Evolutionary conservation across 2,113 vertebrate species (phyloP).

Genomic region (Stegostoma tigrinum): DNA sequence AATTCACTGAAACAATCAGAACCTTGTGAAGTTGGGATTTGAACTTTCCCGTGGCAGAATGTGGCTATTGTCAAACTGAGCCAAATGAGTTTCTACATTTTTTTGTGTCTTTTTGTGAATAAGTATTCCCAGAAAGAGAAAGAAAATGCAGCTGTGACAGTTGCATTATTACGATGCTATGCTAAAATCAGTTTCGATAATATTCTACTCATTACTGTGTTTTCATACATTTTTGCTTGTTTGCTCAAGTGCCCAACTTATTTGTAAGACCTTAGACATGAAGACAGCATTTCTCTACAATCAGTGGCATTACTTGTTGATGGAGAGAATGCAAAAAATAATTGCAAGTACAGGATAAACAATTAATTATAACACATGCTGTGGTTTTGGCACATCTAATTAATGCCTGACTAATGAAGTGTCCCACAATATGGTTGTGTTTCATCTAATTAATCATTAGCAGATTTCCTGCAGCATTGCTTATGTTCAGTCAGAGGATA

Average conservation of each 20-base stretch:
- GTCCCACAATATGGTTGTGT: slow-evolving; percentile 16
- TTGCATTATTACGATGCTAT: background rate
- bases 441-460: slow-evolving; percentile 24
- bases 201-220: background rate
- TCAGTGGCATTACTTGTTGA: background rate
- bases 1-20: background rate
- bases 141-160: background rate
- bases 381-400: background rate
- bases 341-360: background rate
- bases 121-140: background rate
- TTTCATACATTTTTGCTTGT: background rate
- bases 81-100: background rate
- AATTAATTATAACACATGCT: slow-evolving; percentile 20
- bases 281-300: background rate
- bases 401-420: slow-evolving; percentile 13
- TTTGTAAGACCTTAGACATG: background rate
- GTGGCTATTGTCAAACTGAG: background rate
- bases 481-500: background rate
- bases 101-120: background rate
- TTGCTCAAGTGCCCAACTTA: background rate
- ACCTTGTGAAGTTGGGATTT: background rate
- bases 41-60: background rate
- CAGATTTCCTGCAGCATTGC: slow-evolving; percentile 14
- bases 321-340: background rate
- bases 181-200: background rate